Evolutionary conservation across 2,113 vertebrate genomes (phyloP).

Genomic region (Clupea harengus): DNA sequence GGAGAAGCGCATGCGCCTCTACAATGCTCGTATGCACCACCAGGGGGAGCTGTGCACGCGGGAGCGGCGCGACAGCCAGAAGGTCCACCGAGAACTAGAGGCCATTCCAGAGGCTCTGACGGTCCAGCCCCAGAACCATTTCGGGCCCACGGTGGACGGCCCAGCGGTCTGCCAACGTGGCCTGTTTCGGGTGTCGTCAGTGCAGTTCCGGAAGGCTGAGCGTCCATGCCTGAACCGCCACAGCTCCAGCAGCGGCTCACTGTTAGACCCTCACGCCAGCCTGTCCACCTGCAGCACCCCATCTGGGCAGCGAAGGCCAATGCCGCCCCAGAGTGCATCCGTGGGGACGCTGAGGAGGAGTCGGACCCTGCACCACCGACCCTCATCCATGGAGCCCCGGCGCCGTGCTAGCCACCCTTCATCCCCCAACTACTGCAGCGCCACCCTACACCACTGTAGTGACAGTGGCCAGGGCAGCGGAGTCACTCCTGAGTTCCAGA

Average conservation of each 20-base stretch:
- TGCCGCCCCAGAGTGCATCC: slow-evolving; percentile 57
- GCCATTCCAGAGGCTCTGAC: slow-evolving; percentile 73
- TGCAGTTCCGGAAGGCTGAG: slow-evolving; percentile 70
- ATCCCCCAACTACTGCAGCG: slow-evolving; percentile 66
- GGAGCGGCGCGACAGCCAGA: slow-evolving; percentile 70
- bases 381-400: slow-evolving; percentile 63
- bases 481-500: slow-evolving; percentile 26
- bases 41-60: slow-evolving; percentile 65
- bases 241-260: slow-evolving; percentile 71
- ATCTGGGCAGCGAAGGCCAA: slow-evolving; percentile 65
- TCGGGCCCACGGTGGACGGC: slow-evolving; percentile 45
- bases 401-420: slow-evolving; percentile 73
- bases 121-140: slow-evolving; percentile 62
- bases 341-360: slow-evolving; percentile 70
- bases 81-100: slow-evolving; percentile 73
- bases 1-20: slow-evolving; percentile 71
- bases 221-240: slow-evolving; percentile 69
- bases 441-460: slow-evolving; percentile 63
- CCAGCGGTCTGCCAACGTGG: slow-evolving; percentile 48
- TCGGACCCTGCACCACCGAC: slow-evolving; percentile 69
- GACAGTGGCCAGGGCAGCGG: slow-evolving; percentile 25
- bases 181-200: slow-evolving; percentile 68
- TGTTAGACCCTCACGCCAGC: slow-evolving; percentile 58
- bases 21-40: slow-evolving; percentile 67
- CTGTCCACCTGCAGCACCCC: slow-evolving; percentile 73